These are phyloP conservation scores for Channa striata DNA, from an alignment of 2,797 vertebrate genomes.

Conservation along the genomic window DNA sequence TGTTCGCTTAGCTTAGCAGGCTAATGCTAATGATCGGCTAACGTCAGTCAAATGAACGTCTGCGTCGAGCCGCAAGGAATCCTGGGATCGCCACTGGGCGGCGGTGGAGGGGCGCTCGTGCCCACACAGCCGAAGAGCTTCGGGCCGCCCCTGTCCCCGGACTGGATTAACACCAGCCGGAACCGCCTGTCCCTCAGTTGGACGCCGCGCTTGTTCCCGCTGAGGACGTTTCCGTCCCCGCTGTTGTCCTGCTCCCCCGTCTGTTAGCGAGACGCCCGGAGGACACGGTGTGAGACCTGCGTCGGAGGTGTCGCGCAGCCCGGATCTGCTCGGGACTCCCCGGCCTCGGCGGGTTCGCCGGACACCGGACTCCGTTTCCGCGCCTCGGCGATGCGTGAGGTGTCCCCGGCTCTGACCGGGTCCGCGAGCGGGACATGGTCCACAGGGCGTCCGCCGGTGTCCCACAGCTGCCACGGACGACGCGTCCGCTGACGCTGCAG, in stretches of 20 bases:
- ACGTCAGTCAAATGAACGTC: no score
- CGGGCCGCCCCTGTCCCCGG: slow-evolving; percentile 35
- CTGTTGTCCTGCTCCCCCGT: no score
- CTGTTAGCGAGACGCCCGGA: not conserved
- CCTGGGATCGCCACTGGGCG: no score
- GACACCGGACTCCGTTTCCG: not conserved
- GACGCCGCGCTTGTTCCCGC: slow-evolving; percentile 31
- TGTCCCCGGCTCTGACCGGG: slow-evolving; percentile 37
- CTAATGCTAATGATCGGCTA: no score
- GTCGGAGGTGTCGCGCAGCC: slow-evolving; percentile 57
- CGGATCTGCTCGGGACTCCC: slow-evolving; percentile 21
- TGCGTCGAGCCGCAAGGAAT: no score
- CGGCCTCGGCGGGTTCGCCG: slow-evolving; percentile 8
- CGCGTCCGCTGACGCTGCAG: not conserved
- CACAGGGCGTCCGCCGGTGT: slow-evolving; percentile 63
- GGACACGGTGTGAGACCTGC: slow-evolving; percentile 45
- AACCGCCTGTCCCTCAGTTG: slow-evolving; percentile 1
- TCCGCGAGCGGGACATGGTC: slow-evolving; percentile 51
- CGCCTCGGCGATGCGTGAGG: slow-evolving; percentile 18
- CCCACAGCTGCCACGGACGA: slow-evolving; percentile 4
- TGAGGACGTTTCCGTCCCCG: slow-evolving; percentile 25
- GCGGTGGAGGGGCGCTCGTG: not conserved
- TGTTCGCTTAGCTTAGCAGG: no score
- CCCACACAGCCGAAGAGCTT: not conserved
- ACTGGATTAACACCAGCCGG: slow-evolving; percentile 39